These are phyloP conservation scores for Peromyscus californicus DNA, from an alignment of 2,113 vertebrate genomes.

Conservation along the genomic window DNA sequence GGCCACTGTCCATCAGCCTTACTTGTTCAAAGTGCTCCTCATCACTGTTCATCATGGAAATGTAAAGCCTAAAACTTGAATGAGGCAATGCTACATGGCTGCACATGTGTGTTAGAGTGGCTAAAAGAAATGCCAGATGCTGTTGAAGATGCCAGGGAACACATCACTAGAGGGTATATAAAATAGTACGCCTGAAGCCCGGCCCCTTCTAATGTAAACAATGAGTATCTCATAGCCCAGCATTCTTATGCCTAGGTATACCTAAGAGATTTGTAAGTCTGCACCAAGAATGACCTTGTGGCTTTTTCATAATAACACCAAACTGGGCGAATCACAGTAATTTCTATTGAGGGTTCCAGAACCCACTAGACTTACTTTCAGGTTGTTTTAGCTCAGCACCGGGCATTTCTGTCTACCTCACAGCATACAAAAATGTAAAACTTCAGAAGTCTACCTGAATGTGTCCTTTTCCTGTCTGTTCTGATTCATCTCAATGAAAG, in stretches of 20 bases:
- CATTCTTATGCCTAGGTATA: too few relatives aligned
- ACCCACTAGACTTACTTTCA: neutral
- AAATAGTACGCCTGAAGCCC: neutral
- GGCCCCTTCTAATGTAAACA: neutral
- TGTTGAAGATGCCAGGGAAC: neutral
- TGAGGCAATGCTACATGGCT: neutral
- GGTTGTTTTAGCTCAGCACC: too few relatives aligned
- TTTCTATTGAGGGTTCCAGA: neutral
- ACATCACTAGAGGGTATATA: neutral
- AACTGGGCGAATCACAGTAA: neutral
- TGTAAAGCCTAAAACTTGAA: neutral
- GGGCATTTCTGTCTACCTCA: neutral
- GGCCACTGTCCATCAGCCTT: conserved; percentile 19
- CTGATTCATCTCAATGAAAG: neutral
- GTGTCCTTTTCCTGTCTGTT: neutral
- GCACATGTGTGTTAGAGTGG: neutral
- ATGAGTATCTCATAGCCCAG: neutral
- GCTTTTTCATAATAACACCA: neutral
- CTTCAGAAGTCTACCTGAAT: accelerated
- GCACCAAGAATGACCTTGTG: neutral
- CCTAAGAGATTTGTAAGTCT: neutral
- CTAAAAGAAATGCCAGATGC: neutral
- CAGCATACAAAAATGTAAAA: neutral
- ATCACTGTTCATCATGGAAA: neutral
- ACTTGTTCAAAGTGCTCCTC: neutral